phyloP scores from a whole-genome alignment of 2,113 vertebrate species.

The Sapajus apella region DNA sequence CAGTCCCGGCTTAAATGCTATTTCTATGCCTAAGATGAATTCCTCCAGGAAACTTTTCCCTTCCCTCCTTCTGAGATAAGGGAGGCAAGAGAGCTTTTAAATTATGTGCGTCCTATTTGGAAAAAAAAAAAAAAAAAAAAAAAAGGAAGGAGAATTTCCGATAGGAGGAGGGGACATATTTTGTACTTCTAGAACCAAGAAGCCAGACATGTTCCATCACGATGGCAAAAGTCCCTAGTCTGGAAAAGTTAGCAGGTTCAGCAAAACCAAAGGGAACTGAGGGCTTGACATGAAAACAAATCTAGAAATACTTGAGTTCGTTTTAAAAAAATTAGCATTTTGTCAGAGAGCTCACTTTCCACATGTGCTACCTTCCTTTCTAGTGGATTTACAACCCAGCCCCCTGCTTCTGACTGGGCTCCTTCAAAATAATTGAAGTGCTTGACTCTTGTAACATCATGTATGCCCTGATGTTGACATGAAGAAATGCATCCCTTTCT shows the following conservation, averaged over 20 bases:
- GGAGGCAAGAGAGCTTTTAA: background rate
- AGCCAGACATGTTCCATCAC: background rate
- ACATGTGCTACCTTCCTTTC: background rate
- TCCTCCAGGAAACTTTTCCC: background rate
- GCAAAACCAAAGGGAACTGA: constrained; percentile 20
- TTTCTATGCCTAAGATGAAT: background rate
- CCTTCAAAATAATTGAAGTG: background rate
- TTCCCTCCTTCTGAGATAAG: background rate
- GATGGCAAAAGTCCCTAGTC: background rate
- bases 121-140: background rate
- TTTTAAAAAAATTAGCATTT: background rate
- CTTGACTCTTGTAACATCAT: background rate
- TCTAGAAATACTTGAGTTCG: background rate
- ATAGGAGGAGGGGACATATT: background rate
- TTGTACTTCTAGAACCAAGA: background rate
- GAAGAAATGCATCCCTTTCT: background rate
- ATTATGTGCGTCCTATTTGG: background rate
- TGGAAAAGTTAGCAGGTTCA: background rate
- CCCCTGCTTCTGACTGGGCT: background rate
- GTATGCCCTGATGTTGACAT: background rate
- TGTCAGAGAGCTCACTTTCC: background rate
- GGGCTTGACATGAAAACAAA: background rate
- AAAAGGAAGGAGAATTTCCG: background rate
- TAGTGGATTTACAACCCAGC: background rate
- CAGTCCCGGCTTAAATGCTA: accelerated